Conservation (phyloP, 2,888 invertebrate species). For the Proisotoma minuta region DNA sequence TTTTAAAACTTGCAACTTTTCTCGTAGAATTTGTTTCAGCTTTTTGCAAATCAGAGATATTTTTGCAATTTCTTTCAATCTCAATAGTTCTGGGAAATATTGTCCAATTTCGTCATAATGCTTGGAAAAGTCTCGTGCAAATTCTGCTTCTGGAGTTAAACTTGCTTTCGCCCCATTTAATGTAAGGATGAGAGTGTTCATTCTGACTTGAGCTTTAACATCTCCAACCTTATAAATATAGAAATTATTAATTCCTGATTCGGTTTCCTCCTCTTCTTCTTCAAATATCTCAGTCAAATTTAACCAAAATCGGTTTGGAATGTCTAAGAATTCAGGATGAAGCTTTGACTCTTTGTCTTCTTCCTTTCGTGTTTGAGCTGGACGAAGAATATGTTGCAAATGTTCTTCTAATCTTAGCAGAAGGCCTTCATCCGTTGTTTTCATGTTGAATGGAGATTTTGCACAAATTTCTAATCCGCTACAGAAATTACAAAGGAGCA, state of each 20-base stretch:
- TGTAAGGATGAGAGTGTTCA: conserved; percentile 32
- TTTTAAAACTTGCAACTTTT: conserved; percentile 9
- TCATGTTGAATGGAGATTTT: conserved; percentile 32
- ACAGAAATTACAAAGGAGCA: conserved; percentile 29
- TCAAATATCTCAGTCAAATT: conserved; percentile 35
- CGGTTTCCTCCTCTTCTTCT: conserved; percentile 33
- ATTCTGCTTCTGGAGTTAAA: conserved; percentile 29
- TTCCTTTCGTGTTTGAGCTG: conserved; percentile 23
- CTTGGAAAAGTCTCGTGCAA: conserved; percentile 30
- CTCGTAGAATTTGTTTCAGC: conserved; percentile 25
- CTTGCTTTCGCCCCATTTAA: conserved; percentile 12
- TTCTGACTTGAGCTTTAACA: conserved; percentile 26
- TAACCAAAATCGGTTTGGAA: conserved; percentile 26
- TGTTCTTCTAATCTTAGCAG: conserved; percentile 31
- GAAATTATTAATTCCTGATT: conserved; percentile 6
- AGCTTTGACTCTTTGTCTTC: conserved; percentile 6
- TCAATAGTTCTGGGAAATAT: conserved; percentile 32
- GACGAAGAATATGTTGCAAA: conserved; percentile 31
- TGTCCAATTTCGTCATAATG: conserved; percentile 32
- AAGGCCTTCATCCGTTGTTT: conserved; percentile 32
- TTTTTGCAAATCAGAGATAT: conserved; percentile 35
- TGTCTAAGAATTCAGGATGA: conserved; percentile 15
- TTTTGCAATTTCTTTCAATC: conserved; percentile 36
- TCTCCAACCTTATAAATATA: conserved; percentile 30
- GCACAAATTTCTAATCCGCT: conserved; percentile 33